These are phyloP conservation scores for Hemithea aestivaria DNA, from an alignment of 2,888 invertebrate species.

Conservation along the genomic window DNA sequence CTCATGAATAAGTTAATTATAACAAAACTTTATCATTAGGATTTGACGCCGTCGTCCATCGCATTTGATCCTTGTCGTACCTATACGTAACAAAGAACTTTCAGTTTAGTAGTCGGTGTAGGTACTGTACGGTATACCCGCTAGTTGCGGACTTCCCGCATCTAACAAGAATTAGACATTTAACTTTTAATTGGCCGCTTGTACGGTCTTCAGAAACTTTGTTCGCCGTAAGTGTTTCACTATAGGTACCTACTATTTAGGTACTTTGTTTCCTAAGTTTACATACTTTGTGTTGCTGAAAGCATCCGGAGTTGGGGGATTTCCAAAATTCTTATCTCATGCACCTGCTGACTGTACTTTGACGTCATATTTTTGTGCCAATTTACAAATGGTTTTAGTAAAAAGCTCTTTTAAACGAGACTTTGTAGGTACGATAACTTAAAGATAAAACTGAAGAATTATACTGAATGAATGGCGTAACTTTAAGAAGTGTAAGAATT, in stretches of 20 bases:
- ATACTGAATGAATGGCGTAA: too few relatives aligned
- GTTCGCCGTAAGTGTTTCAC: constrained; percentile 70
- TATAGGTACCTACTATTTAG: too few relatives aligned
- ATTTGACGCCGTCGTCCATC: constrained; percentile 28
- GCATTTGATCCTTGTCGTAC: constrained; percentile 39
- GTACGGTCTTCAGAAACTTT: constrained; percentile 72
- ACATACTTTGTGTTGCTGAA: constrained; percentile 40
- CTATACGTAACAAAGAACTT: constrained; percentile 54
- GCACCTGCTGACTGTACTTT: too few relatives aligned
- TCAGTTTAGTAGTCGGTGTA: constrained; percentile 46
- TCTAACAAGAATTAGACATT: constrained; percentile 78
- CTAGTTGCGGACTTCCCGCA: constrained; percentile 68
- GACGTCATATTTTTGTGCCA: too few relatives aligned
- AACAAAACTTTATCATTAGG: constrained; percentile 25
- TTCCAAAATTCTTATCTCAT: constrained; percentile 2
- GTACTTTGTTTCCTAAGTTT: constrained; percentile 20
- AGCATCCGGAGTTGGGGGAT: constrained; percentile 17
- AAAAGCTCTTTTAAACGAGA: too few relatives aligned
- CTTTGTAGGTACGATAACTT: too few relatives aligned
- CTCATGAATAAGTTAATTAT: constrained; percentile 10
- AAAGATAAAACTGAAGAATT: too few relatives aligned
- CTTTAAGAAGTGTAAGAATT: too few relatives aligned
- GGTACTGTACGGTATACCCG: constrained; percentile 27
- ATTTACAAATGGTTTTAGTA: too few relatives aligned
- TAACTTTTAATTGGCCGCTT: constrained; percentile 78